phyloP scores from a whole-genome alignment of 2,113 vertebrate genomes.

The Gambusia affinis region DNA sequence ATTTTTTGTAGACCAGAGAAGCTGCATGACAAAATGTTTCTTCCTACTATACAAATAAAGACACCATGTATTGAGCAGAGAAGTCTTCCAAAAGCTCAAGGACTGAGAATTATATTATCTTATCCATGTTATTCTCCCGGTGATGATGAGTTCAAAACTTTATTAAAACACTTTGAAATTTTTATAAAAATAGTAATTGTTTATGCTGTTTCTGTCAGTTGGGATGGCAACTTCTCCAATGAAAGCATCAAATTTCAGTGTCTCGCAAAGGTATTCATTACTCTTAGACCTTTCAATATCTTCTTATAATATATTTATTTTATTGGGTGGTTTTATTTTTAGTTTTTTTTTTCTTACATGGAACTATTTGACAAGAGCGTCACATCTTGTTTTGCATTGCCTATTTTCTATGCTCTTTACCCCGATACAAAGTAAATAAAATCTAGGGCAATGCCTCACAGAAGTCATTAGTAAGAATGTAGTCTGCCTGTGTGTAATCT shows the following conservation, averaged over 20 bases:
- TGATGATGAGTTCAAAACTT: background rate
- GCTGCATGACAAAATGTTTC: background rate
- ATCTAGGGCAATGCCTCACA: background rate
- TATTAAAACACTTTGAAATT: background rate
- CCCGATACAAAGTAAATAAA: background rate
- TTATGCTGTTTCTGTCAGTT: background rate
- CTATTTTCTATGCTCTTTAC: background rate
- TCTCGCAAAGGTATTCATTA: background rate
- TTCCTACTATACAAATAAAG: background rate
- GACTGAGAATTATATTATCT: background rate
- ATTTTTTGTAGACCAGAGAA: conserved; percentile 15
- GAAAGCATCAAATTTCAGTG: background rate
- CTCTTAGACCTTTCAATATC: background rate
- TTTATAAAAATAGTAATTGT: background rate
- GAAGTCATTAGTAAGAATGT: background rate
- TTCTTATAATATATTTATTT: background rate
- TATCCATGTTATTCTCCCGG: too few species aligned
- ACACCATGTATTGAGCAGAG: background rate
- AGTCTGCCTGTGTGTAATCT: background rate
- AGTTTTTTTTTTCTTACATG: background rate
- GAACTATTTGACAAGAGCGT: background rate
- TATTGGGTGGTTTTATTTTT: background rate
- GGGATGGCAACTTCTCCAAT: background rate
- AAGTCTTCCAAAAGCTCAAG: background rate
- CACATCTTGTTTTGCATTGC: background rate